Conservation (phyloP, 2,888 invertebrate species). For the Stenodera caucasica region DNA sequence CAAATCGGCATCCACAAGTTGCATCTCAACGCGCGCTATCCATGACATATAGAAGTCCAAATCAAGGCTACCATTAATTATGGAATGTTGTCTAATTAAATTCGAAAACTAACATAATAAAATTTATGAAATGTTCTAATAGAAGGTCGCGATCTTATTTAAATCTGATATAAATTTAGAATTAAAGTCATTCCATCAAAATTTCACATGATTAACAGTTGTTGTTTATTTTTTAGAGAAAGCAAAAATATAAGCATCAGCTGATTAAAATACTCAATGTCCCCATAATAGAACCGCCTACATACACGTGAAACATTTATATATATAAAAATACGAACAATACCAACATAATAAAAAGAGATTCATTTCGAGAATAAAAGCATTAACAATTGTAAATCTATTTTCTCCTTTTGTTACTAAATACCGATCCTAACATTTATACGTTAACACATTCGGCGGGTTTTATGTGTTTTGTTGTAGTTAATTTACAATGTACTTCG, state of each 20-base stretch:
- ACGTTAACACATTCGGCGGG: not conserved
- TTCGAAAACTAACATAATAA: not conserved
- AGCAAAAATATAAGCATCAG: not conserved
- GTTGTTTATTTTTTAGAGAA: no score
- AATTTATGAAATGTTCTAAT: no score
- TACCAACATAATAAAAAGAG: not conserved
- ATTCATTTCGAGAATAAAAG: not conserved
- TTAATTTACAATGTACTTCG: not conserved
- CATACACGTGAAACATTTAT: not conserved
- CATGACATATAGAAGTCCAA: conserved; percentile 1
- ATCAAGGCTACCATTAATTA: not conserved
- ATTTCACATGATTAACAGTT: no score
- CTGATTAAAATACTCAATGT: not conserved
- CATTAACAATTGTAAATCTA: not conserved
- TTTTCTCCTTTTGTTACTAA: not conserved
- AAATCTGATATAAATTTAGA: not conserved
- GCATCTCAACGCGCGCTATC: conserved; percentile 4
- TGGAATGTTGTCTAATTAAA: not conserved
- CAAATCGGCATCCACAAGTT: conserved; percentile 9
- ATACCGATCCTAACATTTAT: not conserved
- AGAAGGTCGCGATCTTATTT: no score
- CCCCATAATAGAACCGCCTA: not conserved
- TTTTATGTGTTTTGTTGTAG: not conserved
- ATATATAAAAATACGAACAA: not conserved
- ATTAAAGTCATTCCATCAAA: not conserved